Conservation (phyloP, 2,797 vertebrate species). For the Chromobotia macracanthus region DNA sequence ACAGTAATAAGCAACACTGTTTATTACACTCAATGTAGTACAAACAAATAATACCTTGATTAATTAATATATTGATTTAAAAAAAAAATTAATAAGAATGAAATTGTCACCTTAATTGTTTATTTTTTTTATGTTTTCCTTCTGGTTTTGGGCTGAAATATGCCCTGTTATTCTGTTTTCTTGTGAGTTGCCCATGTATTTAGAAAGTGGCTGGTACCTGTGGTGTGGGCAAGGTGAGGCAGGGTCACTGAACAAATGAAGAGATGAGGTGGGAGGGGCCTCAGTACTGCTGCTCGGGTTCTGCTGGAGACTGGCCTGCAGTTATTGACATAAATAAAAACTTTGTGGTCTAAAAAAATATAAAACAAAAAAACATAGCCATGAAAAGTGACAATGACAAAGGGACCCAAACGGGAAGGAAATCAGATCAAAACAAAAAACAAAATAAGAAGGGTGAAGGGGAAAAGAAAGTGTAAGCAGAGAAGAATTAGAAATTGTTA, state of each 20-base stretch:
- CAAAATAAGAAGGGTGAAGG: constrained; percentile 70
- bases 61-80: too few species aligned
- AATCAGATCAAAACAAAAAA: constrained; percentile 67
- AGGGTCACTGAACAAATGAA: constrained; percentile 75
- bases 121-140: too few species aligned
- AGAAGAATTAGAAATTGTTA: constrained; percentile 95
- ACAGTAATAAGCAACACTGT: too few species aligned
- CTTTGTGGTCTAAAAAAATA: constrained; percentile 92
- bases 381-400: constrained; percentile 81
- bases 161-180: too few species aligned
- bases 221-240: constrained; percentile 69
- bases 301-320: constrained; percentile 89
- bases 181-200: too few species aligned
- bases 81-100: too few species aligned
- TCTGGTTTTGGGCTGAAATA: too few species aligned
- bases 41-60: too few species aligned
- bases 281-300: constrained; percentile 85
- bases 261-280: constrained; percentile 72
- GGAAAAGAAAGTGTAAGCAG: constrained; percentile 73
- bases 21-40: too few species aligned
- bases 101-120: too few species aligned
- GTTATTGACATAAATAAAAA: constrained; percentile 99
- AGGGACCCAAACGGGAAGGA: constrained; percentile 57
- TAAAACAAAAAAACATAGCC: constrained; percentile 77
- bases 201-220: constrained; percentile 79